These are phyloP conservation scores for Cygnus atratus DNA, from an alignment of 2,113 vertebrate species.

Conservation along the genomic window DNA sequence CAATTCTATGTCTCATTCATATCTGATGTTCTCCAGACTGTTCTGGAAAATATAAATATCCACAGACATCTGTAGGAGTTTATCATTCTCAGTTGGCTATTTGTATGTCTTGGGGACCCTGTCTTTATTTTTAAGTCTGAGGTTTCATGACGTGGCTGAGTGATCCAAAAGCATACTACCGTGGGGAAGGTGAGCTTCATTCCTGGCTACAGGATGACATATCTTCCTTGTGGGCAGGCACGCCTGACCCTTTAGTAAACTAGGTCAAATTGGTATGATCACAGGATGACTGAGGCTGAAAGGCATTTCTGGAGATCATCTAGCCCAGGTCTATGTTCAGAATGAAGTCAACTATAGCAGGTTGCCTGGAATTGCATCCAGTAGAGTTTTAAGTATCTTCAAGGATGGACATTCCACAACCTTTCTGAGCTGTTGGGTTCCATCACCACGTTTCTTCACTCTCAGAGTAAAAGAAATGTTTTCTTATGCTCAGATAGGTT, in stretches of 20 bases:
- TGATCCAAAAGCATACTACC: background rate
- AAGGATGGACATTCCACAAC: background rate
- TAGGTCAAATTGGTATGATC: background rate
- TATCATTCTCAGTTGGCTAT: background rate
- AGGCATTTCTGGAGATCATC: background rate
- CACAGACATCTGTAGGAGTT: background rate
- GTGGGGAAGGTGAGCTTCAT: background rate
- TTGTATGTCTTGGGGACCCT: background rate
- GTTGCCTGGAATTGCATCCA: background rate
- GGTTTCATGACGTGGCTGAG: background rate
- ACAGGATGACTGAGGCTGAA: background rate
- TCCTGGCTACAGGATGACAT: background rate
- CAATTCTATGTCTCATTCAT: background rate
- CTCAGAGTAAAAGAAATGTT: background rate
- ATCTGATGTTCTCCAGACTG: background rate
- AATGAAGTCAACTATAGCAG: background rate
- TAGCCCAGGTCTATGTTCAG: background rate
- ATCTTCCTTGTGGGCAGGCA: background rate
- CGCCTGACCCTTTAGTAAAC: background rate
- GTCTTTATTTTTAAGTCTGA: background rate
- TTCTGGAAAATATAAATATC: background rate
- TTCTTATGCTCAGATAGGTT: background rate
- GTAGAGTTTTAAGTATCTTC: background rate
- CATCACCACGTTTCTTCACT: background rate
- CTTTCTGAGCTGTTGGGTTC: background rate